These are phyloP conservation scores for Steinernema scapterisci DNA, from an alignment of 2,888 invertebrate species.

Conservation along the genomic window DNA sequence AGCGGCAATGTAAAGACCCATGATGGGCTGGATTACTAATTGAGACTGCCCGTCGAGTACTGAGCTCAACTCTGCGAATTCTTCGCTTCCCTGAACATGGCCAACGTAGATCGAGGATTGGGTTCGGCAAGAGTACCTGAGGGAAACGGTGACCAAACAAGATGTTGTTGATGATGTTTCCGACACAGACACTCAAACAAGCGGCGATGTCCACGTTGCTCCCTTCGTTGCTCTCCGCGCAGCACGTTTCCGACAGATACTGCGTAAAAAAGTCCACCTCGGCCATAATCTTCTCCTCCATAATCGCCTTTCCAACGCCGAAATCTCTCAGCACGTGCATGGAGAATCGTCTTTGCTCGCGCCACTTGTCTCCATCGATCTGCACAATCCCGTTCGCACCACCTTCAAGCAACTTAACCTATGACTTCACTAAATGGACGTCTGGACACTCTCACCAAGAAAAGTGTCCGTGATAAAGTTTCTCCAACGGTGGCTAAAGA, in stretches of 20 bases:
- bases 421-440: constrained; percentile 14
- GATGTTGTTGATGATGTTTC: constrained; percentile 66
- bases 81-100: neutral
- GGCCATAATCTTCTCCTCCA: constrained; percentile 62
- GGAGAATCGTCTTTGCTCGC: constrained; percentile 63
- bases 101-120: neutral
- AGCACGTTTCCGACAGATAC: constrained; percentile 15
- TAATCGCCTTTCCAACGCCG: constrained; percentile 63
- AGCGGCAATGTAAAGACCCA: constrained; percentile 58
- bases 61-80: constrained; percentile 17
- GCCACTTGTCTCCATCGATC: constrained; percentile 66
- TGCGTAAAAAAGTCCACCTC: constrained; percentile 42
- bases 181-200: constrained; percentile 61
- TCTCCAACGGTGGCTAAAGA: constrained; percentile 64
- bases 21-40: constrained; percentile 59
- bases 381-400: constrained; percentile 66
- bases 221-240: neutral
- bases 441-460: constrained; percentile 50
- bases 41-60: constrained; percentile 58
- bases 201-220: constrained; percentile 43
- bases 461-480: constrained; percentile 65
- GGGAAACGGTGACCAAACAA: constrained; percentile 60
- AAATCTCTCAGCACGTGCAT: constrained; percentile 63
- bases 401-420: constrained; percentile 45
- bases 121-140: constrained; percentile 40